Base-by-base conservation (phyloP, 2,113 vertebrate genomes). In the Hippocampus abdominalis region DNA sequence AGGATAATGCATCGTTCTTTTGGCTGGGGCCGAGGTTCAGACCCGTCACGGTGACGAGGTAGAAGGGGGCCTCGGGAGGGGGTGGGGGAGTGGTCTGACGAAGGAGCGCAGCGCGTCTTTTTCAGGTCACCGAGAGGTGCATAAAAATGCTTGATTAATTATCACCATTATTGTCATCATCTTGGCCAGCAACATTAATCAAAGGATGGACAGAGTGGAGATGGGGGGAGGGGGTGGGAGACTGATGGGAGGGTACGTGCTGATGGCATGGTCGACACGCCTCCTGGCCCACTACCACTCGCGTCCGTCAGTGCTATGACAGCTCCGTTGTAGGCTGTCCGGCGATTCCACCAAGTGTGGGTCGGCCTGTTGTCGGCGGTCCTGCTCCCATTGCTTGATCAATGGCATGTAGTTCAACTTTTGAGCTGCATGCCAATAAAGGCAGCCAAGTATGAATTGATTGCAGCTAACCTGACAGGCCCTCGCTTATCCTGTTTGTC, bases 1-100 rank as follows among this genome's bases (percentile, higher is more conserved):
- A 92, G 91, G 91, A 93, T 93, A 93, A 93, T 93, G 87, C 91
- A 93, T 93, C 88, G 88, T 75, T 88, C 86, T 84, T 91, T 87
- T 84, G 86, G 80, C 90, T 62, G 80, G 63, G 84, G 85, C 89
- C 74, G 86, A 83, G 87, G 89, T 90, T 89, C 90, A 87, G 89
- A 84, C 88, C 88, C 92, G 91, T 91, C 91, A 93, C 81, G 65
- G 84, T 91, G 89, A 90, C 77, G 29, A 75, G 82, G 75, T 71
- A 72, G 68, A 68, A 66, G 72, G 71, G 74, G 32, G 32, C 32
- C 0, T 6, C 70, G 15, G 66, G 54, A 51, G 13, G 13, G 49
- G 64, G 36, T 36, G 57, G 44, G 53, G 69, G 56, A 36, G 4
- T 36, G 32, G 32, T 36, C 5, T 53, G 63, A 29, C 69, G 72